Evolutionary conservation across 2,888 invertebrate genomes (phyloP).

Genomic region (Stegophylla sp.): DNA sequence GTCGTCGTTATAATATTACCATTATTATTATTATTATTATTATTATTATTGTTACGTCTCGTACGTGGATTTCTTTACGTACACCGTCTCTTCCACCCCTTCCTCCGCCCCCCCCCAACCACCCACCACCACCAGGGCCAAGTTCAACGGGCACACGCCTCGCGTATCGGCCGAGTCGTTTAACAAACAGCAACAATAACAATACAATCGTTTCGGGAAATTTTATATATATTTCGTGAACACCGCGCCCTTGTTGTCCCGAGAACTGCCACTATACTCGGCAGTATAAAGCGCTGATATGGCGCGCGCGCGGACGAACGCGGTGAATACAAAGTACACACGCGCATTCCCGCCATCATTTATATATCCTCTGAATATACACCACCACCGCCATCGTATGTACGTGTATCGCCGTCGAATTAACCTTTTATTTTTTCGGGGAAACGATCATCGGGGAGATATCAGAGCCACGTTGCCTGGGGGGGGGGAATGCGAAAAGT

Average conservation of each 20-base stretch:
- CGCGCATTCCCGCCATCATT: not conserved
- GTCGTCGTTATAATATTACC: constrained; percentile 31
- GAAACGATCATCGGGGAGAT: no score
- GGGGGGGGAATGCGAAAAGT: no score
- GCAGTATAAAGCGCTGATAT: no score
- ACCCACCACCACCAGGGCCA: no score
- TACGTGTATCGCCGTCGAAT: not conserved
- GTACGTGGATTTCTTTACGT: constrained; percentile 10
- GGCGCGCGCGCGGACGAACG: constrained; percentile 21
- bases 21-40: no score
- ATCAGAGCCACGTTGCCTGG: no score
- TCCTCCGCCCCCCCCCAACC: not conserved
- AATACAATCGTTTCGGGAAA: constrained; percentile 38
- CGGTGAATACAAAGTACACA: constrained; percentile 36
- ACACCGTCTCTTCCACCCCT: not conserved
- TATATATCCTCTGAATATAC: no score
- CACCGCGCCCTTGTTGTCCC: not conserved
- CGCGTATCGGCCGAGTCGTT: no score
- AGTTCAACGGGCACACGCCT: not conserved
- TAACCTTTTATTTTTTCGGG: constrained; percentile 1
- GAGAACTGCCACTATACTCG: no score
- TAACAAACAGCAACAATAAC: no score
- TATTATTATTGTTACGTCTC: no score
- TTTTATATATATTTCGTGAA: constrained; percentile 28
- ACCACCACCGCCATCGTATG: no score